Evolutionary conservation across 1,140 invertebrate genomes (phyloP), one percentile per base, ranked within the genome.

Genomic region (Callitettix versicolor): DNA sequence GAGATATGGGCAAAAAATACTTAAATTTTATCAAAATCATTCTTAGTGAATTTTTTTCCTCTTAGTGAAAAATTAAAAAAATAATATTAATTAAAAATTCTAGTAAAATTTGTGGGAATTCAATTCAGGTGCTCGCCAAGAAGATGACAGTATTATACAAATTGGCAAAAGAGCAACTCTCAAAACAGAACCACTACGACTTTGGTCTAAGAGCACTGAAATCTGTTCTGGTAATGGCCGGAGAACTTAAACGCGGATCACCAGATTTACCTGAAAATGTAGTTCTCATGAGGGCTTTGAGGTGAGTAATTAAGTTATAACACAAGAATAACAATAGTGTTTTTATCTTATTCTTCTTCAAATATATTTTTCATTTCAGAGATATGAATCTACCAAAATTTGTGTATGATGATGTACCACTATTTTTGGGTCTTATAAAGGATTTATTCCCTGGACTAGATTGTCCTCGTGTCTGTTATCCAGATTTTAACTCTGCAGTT

Each of bases 371-470:
- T 60, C 40, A 12, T 58, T 65, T 34, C 61, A 73, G 85, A 64
- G 91, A 95, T 64, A 91, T 93, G 85, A 94, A 94, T 69, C 76
- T 90, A 60, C 89, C 92, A 0, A 95, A 95, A 68, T 93, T 94
- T 67, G 82, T 93, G 12, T 88, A 80, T 66, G 90, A 94, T 63
- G 91, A 95, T 69, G 86, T 92, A 1, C 87, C 89, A 0, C 68
- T 95, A 2, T 95, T 95, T 69, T 68, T 92, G 58, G 88, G 88
- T 3, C 74, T 94, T 12, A 91, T 95, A 55, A 79, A 79, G 49
- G 91, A 95, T 70, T 69, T 95, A 38, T 95, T 95, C 71, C 90
- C 91, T 0, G 87, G 87, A 0, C 71, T 93, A 52, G 85, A 93
- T 59, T 93, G 88, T 68, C 87, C 88, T 0, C 75, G 86, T 63